A percentile compares a stretch with the other conserved stretches of the same genome.
phyloP scores from a whole-genome alignment of 2,797 vertebrate species.

The Morelia viridis region DNA sequence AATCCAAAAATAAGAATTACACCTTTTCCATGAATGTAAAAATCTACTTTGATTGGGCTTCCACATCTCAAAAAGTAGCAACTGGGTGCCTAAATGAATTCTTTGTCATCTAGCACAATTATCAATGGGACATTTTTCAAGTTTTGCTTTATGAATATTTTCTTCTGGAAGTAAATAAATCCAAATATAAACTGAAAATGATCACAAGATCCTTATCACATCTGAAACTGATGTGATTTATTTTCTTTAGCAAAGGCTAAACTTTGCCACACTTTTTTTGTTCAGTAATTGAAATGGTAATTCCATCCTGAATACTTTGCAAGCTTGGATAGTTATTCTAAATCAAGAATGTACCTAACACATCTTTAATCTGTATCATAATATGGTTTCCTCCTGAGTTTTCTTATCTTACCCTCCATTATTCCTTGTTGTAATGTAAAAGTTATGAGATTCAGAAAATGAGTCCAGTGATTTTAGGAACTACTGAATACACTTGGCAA shows the following conservation, averaged over 20 bases:
- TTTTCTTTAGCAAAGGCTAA: not conserved
- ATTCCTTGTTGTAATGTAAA: not conserved
- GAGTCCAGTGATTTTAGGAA: not conserved
- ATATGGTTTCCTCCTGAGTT: not conserved
- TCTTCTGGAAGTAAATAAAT: not conserved
- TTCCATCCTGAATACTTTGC: not conserved
- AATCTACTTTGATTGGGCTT: not conserved
- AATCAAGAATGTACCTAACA: not conserved
- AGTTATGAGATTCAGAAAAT: not conserved
- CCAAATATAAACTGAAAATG: not conserved
- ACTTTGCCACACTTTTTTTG: not conserved
- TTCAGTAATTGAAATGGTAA: not conserved
- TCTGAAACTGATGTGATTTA: not conserved
- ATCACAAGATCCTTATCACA: not conserved
- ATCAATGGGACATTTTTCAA: not conserved
- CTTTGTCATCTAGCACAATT: not conserved
- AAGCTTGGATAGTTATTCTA: not conserved
- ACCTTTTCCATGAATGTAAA: not conserved
- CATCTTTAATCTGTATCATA: not conserved
- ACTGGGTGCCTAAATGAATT: not conserved
- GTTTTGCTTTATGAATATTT: not conserved
- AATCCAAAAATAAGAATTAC: not conserved
- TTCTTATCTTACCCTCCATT: not conserved
- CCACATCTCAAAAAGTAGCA: not conserved
- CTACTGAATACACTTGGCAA: not conserved